These are phyloP conservation scores for Dreissena rostriformis DNA, from an alignment of 1,140 invertebrate genomes.

Conservation along the genomic window DNA sequence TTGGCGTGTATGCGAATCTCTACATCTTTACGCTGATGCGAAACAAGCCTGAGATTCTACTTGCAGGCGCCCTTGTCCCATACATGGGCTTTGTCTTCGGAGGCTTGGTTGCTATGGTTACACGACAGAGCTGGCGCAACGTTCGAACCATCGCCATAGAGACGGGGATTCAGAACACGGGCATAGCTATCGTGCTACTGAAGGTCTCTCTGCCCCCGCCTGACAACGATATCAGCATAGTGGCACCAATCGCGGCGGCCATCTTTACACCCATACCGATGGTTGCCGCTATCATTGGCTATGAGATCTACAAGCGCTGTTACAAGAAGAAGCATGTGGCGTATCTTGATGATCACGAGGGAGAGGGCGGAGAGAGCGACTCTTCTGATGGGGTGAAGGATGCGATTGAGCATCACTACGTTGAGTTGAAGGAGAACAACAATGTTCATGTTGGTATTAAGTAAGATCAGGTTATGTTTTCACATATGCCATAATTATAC, in stretches of 20 bases:
- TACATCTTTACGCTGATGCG: slow-evolving; percentile 94
- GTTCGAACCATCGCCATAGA: slow-evolving; percentile 83
- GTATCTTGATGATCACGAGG: slow-evolving; percentile 38
- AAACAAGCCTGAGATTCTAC: slow-evolving; percentile 82
- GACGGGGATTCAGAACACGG: slow-evolving; percentile 83
- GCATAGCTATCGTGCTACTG: slow-evolving; percentile 81
- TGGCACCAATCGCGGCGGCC: slow-evolving; percentile 85
- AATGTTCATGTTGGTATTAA: neutral
- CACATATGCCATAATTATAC: no score
- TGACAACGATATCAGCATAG: slow-evolving; percentile 80
- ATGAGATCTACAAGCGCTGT: slow-evolving; percentile 59
- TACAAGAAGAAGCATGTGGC: slow-evolving; percentile 52
- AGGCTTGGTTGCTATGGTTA: slow-evolving; percentile 75
- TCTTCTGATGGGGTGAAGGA: neutral
- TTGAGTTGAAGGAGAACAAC: slow-evolving; percentile 32
- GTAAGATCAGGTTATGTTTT: neutral
- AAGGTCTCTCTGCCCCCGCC: slow-evolving; percentile 81
- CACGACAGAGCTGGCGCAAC: slow-evolving; percentile 65
- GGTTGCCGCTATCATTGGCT: slow-evolving; percentile 62
- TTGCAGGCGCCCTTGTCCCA: slow-evolving; percentile 92
- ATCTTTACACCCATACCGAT: slow-evolving; percentile 96
- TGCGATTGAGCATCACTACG: neutral
- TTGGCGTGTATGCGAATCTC: slow-evolving; percentile 94
- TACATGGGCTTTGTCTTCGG: slow-evolving; percentile 93
- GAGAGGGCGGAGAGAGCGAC: slow-evolving; percentile 23